Conservation (phyloP, 2,888 invertebrate genomes). For the Reticulitermes lucifugus region DNA sequence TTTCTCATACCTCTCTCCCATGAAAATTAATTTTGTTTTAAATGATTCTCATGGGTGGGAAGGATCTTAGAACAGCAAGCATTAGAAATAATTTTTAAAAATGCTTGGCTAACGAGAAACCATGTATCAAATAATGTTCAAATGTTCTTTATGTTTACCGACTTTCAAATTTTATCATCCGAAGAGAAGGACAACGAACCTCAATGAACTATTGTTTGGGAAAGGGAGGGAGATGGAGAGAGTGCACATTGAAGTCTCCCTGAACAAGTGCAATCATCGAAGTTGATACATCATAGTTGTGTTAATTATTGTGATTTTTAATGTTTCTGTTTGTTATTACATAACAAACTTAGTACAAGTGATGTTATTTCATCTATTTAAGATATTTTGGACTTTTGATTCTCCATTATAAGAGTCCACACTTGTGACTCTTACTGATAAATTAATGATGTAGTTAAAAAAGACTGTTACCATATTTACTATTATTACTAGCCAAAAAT, state of each 20-base stretch:
- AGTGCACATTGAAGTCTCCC: conserved; percentile 26
- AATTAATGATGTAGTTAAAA: conserved; percentile 44
- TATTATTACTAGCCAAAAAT: conserved; percentile 49
- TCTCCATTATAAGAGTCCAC: conserved; percentile 32
- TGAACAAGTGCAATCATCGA: conserved; percentile 55
- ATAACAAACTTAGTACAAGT: conserved; percentile 33
- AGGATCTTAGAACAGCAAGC: neutral
- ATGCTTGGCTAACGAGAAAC: conserved; percentile 1
- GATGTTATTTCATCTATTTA: conserved; percentile 46
- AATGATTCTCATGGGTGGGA: conserved; percentile 7
- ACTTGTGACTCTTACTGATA: conserved; percentile 42
- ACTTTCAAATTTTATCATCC: conserved; percentile 27
- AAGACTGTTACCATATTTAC: conserved; percentile 51
- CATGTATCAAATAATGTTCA: conserved; percentile 29
- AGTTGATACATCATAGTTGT: conserved; percentile 48
- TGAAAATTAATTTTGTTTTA: neutral
- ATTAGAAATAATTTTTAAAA: neutral
- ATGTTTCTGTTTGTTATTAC: conserved; percentile 44
- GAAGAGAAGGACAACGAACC: conserved; percentile 39
- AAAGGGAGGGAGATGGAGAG: conserved; percentile 23
- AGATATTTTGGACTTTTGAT: conserved; percentile 38
- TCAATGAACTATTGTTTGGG: conserved; percentile 27
- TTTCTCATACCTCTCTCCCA: neutral
- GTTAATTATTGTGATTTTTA: conserved; percentile 47
- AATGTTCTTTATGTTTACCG: conserved; percentile 33